Base-by-base conservation (phyloP, 1,140 invertebrate species). In the Eubasilissa regina region DNA sequence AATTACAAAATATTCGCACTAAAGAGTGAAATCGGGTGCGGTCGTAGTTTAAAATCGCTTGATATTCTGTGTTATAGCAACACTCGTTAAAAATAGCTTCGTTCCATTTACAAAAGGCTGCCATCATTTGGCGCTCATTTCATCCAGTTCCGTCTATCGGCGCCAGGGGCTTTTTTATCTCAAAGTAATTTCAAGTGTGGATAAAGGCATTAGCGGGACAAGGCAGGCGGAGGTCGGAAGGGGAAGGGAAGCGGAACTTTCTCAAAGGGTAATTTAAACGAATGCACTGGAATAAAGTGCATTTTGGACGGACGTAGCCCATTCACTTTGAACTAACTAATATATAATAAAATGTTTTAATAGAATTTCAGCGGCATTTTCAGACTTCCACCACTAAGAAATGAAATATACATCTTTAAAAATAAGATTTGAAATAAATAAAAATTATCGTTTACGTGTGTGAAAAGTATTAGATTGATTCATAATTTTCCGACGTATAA, bases 121-220 rank as follows among this genome's bases (percentile, higher is more conserved):
- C 55, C 55, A 58, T 15, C 55, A 58, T 58, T 58, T 58, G 55
- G 55, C 21, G 55, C 55, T 58, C 55, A 15, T 17, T 58, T 58
- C 55, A 58, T 15, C 17, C 21, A 58, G 55, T 15, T 11, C 55
- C 55, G 55, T 13, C 25, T 35, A 58, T 19, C 55, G 17, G 21
- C 55, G 55, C 21, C 55, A 15, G 15, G 25, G 55, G 55, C 55
- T 58, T 58, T n/a, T 58, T 58, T 58, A 58, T 58, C 55, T 35
- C 13, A 0, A 9, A 21, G 55, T 58, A 58, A 58, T 58, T 58
- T 58, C n/a, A 58, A 58, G 55, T 58, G 55, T 58, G 55, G 21
- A 58, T 35, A 21, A 58, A 21, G 55, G 55, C 55, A 58, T 58
- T 58, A 58, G 17, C 6, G 55, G 55, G 19, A 17, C 10, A 17